phyloP scores from a whole-genome alignment of 2,113 vertebrate species.

The Plotosus lineatus region DNA sequence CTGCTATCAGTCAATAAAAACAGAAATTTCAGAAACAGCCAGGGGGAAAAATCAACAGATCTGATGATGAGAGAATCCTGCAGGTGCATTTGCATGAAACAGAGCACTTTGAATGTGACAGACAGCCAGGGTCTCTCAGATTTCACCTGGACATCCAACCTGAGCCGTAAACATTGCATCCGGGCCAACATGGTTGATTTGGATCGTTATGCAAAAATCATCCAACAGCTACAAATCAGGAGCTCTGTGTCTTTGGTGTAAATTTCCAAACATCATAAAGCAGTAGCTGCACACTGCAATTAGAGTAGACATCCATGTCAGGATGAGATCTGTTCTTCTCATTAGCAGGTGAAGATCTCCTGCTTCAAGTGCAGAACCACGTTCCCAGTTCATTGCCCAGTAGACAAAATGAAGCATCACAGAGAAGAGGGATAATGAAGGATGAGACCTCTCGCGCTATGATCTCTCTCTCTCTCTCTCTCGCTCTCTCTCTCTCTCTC shows the following conservation, averaged over 20 bases:
- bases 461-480: conserved; percentile 34
- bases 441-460: conserved; percentile 22
- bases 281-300: background rate
- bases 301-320: conserved; percentile 44
- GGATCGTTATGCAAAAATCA: conserved; percentile 7
- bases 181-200: conserved; percentile 49
- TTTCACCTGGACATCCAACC: conserved; percentile 53
- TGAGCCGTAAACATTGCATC: conserved; percentile 55
- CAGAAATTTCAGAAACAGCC: background rate
- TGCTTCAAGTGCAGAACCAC: conserved; percentile 60
- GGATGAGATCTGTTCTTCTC: conserved; percentile 42
- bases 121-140: background rate
- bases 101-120: background rate
- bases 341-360: conserved; percentile 57
- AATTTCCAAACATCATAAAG: conserved; percentile 18
- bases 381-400: conserved; percentile 32
- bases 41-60: background rate
- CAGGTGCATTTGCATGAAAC: background rate
- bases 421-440: conserved; percentile 30
- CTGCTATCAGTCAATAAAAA: background rate
- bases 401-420: conserved; percentile 59
- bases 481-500: too few relatives aligned
- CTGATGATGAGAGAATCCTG: background rate
- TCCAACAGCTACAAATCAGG: conserved; percentile 4
- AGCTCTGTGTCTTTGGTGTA: background rate